Evolutionary conservation across 2,113 vertebrate genomes (phyloP), one percentile per base, ranked within the genome.

Genomic region (Cairina moschata): DNA sequence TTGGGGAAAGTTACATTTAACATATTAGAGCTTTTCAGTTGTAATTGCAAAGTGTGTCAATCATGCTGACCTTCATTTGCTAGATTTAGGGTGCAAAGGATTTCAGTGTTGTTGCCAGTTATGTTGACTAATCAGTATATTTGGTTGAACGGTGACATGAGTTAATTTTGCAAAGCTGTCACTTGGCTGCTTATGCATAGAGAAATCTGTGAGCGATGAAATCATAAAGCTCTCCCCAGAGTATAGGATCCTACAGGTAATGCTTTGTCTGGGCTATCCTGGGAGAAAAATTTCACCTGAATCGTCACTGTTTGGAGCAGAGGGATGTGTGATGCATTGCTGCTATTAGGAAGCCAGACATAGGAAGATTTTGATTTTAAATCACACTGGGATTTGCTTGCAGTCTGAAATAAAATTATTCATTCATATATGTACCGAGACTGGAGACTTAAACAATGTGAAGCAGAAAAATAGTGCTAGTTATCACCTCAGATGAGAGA

Each of bases 351-450:
- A 92, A 76, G 63, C 36, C 76, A 87, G 62, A 65, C 5, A 32
- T 28, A 46, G 58, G 32, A 91, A 85, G 48, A 76, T 73, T 73
- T 76, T 62, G 3, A 62, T 94, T 92, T 84, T 71, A 79, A 86
- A 94, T 84, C 44, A 82, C 85, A 82, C 12, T 73, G 74, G 42
- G 11, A 11, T 6, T 1, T 38, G 40, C 80, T 55, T n/a, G 40
- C 62, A 29, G 48, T 93, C 81, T 66, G 40, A 84, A 83, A 59
- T 86, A 29, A 74, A 3, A 1, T 62, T 80, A 34, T 23, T 76
- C 66, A 79, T 93, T 91, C 26, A 44, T 75, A 79, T 84, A 29
- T 63, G 31, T 59, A 7, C 11, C 34, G 38, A 54, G n/a, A 79
- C 18, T 66, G 38, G 58, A 76, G 32, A 38, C 15, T 60, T 29